Base-by-base conservation (phyloP, 2,113 vertebrate genomes). In the Phalacrocorax brasilianus region DNA sequence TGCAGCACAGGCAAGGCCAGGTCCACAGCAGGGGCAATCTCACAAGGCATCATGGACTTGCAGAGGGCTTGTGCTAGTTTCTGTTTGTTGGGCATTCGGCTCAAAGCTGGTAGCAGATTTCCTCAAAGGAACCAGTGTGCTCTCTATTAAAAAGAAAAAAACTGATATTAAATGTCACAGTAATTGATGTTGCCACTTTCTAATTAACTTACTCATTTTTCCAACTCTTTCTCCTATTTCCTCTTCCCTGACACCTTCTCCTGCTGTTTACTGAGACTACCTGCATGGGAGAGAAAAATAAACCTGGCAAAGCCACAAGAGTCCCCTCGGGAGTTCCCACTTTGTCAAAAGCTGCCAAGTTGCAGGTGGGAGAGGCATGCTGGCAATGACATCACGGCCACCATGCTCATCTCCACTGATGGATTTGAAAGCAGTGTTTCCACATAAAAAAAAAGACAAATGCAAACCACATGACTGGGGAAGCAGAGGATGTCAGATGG, bases 181-280 rank as follows among this genome's bases (percentile, higher is more conserved):
- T 91, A 96, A 83, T 40, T 92, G 74, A 94, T 88, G 74, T 19
- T 62, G 32, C 28, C 13, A 88, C 49, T 91, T 92, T 88, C 22
- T 91, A 88, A 94, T 76, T 96, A 93, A 90, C 26, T 89, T 53
- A 79, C 13, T 15, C 77, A 40, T 78, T 92, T 90, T 88, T 65
- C 45, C 74, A 89, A 22, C 33, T 81, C 55, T 45, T 85, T 85
- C 52, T 76, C 11, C 26, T 78, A 22, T 55, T 73, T 59, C 24
- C 32, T 70, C 42, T 63, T 86, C 42, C 26, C n/a, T 56, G 77
- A 68, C 45, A 81, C 28, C 50, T 95, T 90, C 4, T 9, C 63
- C 84, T 89, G 88, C 66, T 94, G 61, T 76, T 89, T 91, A 32
- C 53, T 83, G 58, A 91, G 86, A 47, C 73, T 74, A 53, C 56